Conservation (phyloP, 1,140 invertebrate genomes). For the Caenorhabditis elegans region DNA sequence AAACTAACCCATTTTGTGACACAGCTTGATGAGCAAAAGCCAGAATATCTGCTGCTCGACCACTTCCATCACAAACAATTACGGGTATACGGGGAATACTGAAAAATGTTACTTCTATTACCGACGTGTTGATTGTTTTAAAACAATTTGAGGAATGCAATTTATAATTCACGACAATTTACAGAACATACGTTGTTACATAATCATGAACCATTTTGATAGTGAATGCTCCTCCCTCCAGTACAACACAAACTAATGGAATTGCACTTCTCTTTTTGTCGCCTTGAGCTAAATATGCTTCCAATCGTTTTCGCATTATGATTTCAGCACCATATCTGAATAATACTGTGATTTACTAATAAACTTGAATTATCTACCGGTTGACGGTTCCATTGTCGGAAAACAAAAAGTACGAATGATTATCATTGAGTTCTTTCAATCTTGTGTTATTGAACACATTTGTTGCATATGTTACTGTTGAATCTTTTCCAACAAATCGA, state of each 20-base stretch:
- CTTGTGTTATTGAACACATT: constrained; percentile 72
- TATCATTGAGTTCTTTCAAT: constrained; percentile 86
- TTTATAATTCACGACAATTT: background rate
- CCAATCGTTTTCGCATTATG: constrained; percentile 68
- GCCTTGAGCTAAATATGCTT: constrained; percentile 67
- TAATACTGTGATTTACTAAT: constrained; percentile 34
- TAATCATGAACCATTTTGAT: constrained; percentile 92
- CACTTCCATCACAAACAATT: constrained; percentile 93
- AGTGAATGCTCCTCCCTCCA: constrained; percentile 94
- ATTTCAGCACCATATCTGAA: constrained; percentile 70
- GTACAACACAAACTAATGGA: constrained; percentile 91
- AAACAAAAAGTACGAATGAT: constrained; percentile 91
- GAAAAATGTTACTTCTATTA: background rate
- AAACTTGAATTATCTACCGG: constrained; percentile 41
- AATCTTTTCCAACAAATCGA: constrained; percentile 74
- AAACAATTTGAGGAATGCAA: background rate
- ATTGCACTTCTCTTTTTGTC: constrained; percentile 39
- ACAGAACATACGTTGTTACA: constrained; percentile 73
- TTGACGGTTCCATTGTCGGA: constrained; percentile 93
- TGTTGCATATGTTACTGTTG: constrained; percentile 35
- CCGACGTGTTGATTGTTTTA: no score
- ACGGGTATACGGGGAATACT: constrained; percentile 82
- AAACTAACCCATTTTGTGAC: constrained; percentile 54
- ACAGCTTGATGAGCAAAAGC: constrained; percentile 85
- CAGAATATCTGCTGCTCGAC: constrained; percentile 89